Evolutionary conservation across 2,888 invertebrate species (phyloP), one percentile per base, ranked within the genome.

Genomic region (Aphelenchoides bicaudatus): DNA sequence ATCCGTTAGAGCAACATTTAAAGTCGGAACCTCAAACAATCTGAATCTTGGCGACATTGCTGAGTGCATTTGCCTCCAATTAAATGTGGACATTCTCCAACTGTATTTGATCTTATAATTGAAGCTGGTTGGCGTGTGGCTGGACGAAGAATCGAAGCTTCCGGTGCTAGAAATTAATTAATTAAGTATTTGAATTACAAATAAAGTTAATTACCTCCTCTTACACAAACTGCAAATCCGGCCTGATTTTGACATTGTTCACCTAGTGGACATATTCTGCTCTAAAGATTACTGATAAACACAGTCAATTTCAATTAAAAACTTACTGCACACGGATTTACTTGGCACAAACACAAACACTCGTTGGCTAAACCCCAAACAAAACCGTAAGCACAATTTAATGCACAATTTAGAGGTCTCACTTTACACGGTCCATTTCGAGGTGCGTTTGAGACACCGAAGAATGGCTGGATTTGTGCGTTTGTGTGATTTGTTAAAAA

Each of bases 1-100:
- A 75, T 21, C 75, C 75, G 55, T 73, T 75, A 28, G 59, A 58
- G 47, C 75, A 75, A 49, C 75, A 75, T 28, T 72, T 70, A 52
- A 71, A 39, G 25, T 52, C 46, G 30, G 67, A 65, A 28, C 39
- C 19, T 16, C 13, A 34, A 10, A 50, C 75, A 75, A 46, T 75
- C 74, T 5, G 61, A 31, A 53, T 75, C 74, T 13, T 58, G 56
- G 10, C 63, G 62, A 49, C 75, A 75, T 39, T 69, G 62, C 23
- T 70, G 51, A n/a, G 67, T 64, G 52, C 75, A 75, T 8, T 65
- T 47, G n/a, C 74, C 73, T 4, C 68, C 71, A 3, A 66, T 58
- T 21, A 73, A 58, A 31, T 67, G 59, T n/a, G 74, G 74, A 54
- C 74, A 74, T 19, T 64, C 61, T 21, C 62, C 66, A 23, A 64